phyloP scores from a whole-genome alignment of 2,797 vertebrate species.

The Holocentrus rufus region DNA sequence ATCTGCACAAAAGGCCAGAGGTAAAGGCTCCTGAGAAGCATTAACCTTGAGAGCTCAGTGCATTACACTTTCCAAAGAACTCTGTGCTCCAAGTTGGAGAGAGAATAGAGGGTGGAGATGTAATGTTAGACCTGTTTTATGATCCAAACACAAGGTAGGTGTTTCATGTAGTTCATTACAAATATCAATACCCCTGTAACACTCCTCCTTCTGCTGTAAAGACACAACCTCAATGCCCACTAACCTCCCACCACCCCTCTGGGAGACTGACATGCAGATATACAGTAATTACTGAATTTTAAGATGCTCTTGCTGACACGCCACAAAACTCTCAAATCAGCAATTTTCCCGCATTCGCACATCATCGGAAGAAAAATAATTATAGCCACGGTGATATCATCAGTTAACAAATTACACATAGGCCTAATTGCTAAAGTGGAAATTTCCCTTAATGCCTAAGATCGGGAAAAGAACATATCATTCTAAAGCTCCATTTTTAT shows the following conservation, averaged over 20 bases:
- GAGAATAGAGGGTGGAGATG: conserved; percentile 14
- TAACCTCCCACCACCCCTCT: conserved; percentile 21
- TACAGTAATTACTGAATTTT: conserved; percentile 64
- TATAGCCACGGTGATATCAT: conserved; percentile 60
- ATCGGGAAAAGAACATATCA: conserved; percentile 65
- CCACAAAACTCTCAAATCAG: conserved; percentile 70
- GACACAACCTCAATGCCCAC: conserved; percentile 3
- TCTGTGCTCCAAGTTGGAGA: neutral
- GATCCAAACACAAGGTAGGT: conserved; percentile 21
- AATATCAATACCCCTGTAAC: conserved; percentile 5
- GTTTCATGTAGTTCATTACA: neutral
- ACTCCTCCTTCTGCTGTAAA: conserved; percentile 13
- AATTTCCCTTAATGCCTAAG: conserved; percentile 71
- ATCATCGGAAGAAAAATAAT: conserved; percentile 67
- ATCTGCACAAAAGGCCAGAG: conserved; percentile 66
- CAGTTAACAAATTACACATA: conserved; percentile 64
- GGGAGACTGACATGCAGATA: conserved; percentile 51
- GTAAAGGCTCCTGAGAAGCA: conserved; percentile 70
- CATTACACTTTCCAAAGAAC: conserved; percentile 46
- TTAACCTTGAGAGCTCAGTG: conserved; percentile 71
- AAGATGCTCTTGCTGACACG: conserved; percentile 54
- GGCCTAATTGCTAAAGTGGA: conserved; percentile 68
- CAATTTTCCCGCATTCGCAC: conserved; percentile 64
- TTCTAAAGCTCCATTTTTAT: conserved; percentile 70
- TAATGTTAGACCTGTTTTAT: conserved; percentile 31